Base-by-base conservation (phyloP, 2,888 invertebrate species). In the Shargacucullia verbasci region DNA sequence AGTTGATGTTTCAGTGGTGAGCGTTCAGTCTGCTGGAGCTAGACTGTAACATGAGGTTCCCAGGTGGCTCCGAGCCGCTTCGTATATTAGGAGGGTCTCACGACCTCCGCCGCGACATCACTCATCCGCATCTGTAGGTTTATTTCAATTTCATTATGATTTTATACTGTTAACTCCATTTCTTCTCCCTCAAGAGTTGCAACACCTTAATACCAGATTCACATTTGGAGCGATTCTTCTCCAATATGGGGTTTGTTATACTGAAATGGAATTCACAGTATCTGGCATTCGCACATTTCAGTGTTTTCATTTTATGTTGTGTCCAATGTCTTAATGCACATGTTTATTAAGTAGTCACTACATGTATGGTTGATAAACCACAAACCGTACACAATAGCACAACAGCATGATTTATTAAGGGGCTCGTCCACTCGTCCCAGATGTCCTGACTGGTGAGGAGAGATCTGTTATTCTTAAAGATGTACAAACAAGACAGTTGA, bases 1-100 rank as follows among this genome's bases (percentile, higher is more conserved):
- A 87, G 83, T 92, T 91, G 81, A 91, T 91, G 84, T 94, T 94
- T 92, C 94, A 94, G 94, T 92, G 88, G 83, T 91, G 90, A 88
- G 79, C 90, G 85, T 93, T 83, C 93, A 93, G 84, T 91, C 93
- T 82, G 84, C 81, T 75, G 92, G 92, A 83, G 92, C 92, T 87
- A 90, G 89, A 90, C 85, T 93, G 81, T 94, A 93, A 84, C 82
- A 79, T 76, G 81, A 80, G 71, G 77, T 77, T 73, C 75, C 74
- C 73, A 73, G 76, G 83, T 84, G 87, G 88, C 85, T 84, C 76
- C 84, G 73, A 82, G 86, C 86, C 86, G 84, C 86, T 82, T 81
- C 87, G 67, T 81, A 80, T 79, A 77, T 85, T 83, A 92, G 82
- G 91, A 91, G 89, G 91, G 85, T 78, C 68, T 81, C 70, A 80